Conservation (phyloP, 2,113 vertebrate genomes). For the Pterophyllum scalare region DNA sequence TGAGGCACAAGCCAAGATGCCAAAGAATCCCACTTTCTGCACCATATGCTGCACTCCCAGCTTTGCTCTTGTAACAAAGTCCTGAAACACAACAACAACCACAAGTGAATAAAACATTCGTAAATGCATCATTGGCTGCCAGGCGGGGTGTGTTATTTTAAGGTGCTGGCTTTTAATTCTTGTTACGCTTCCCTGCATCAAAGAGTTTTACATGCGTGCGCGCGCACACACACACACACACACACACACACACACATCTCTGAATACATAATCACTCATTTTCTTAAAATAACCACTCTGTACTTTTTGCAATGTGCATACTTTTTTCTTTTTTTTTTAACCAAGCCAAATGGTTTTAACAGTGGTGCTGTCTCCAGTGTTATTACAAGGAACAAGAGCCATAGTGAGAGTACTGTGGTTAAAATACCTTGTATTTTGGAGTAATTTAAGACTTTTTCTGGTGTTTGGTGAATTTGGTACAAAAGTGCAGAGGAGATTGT, state of each 20-base stretch:
- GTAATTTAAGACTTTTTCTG: background rate
- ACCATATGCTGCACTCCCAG: constrained; percentile 95
- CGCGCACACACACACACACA: background rate
- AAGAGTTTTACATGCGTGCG: background rate
- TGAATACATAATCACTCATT: constrained; percentile 17
- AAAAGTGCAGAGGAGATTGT: constrained; percentile 18
- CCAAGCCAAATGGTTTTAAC: constrained; percentile 1
- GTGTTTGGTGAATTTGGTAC: constrained; percentile 22
- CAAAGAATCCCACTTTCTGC: constrained; percentile 98
- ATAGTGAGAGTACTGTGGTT: background rate
- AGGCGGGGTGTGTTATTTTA: background rate
- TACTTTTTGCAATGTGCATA: background rate
- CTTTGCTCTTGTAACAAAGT: constrained; percentile 93
- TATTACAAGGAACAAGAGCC: constrained; percentile 20
- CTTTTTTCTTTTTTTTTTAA: background rate
- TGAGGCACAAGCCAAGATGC: constrained; percentile 96
- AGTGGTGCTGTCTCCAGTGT: background rate
- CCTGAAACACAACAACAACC: constrained; percentile 77
- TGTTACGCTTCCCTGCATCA: background rate
- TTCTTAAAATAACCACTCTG: constrained; percentile 18
- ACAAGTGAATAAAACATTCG: background rate
- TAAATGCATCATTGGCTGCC: background rate
- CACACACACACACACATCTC: background rate
- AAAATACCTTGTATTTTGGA: constrained; percentile 26
- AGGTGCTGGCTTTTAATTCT: background rate